Percentiles rank a stretch among this genome's conserved stretches.
These are phyloP conservation scores for Phorcus lineatus DNA, from an alignment of 2,888 invertebrate species.

Conservation along the genomic window DNA sequence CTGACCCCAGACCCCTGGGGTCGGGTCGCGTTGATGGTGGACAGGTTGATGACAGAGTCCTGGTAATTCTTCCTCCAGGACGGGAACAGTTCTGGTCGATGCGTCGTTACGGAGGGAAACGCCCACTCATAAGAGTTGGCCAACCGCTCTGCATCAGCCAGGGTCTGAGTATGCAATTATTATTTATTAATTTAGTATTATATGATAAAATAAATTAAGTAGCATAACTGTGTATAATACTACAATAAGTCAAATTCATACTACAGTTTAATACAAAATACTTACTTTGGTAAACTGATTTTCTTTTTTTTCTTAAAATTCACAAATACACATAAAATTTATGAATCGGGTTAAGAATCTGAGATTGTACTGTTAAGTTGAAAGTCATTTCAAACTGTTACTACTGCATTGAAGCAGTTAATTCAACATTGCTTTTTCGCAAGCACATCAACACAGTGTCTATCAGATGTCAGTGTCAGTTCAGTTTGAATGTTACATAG, in stretches of 20 bases:
- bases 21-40: constrained; percentile 26
- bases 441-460: too few relatives aligned
- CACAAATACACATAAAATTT: too few relatives aligned
- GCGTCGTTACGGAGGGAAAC: constrained; percentile 10
- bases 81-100: constrained; percentile 30
- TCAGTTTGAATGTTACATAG: too few relatives aligned
- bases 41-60: constrained; percentile 39
- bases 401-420: too few relatives aligned
- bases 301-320: too few relatives aligned
- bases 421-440: too few relatives aligned
- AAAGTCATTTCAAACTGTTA: too few relatives aligned
- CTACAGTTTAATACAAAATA: too few relatives aligned
- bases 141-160: constrained; percentile 65
- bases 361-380: too few relatives aligned
- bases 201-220: too few relatives aligned
- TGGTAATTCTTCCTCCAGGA: constrained; percentile 51
- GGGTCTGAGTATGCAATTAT: constrained; percentile 47
- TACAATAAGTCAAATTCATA: not conserved
- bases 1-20: constrained; percentile 32
- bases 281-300: not conserved
- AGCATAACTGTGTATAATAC: not conserved
- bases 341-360: too few relatives aligned
- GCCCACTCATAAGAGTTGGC: constrained; percentile 44
- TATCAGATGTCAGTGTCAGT: too few relatives aligned
- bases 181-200: not conserved